Evolutionary conservation across 2,113 vertebrate species (phyloP), one percentile per base, ranked within the genome.

Genomic region (Ochotona princeps): DNA sequence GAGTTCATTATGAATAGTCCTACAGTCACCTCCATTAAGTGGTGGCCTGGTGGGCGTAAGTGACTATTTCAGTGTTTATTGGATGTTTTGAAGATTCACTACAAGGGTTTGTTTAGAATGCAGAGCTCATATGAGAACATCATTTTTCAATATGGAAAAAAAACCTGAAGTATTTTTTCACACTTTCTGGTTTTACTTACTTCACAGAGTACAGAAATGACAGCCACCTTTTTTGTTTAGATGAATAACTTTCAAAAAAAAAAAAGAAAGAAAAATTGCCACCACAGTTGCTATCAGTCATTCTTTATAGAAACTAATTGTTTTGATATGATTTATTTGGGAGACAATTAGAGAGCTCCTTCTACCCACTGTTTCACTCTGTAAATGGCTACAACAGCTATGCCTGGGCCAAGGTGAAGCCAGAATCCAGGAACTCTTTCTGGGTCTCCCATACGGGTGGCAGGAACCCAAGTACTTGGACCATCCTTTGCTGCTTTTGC

Each of bases 11-110:
- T 99, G 85, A 99, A 99, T 97, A 99, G 99, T 94, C 99, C 99
- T 60, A 99, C 99, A 1, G 98, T 99, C 96, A 99, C 99, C 92
- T 99, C 99, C 90, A 99, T 99, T 96, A 99, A 99, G 94, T 99
- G 99, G 99, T 99, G 99, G 99, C 99, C 99, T 15, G 99, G 99
- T 83, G 99, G 99, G 97, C 98, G 99, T 99, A 98, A 99, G 99
- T 98, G 87, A 69, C 57, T 21, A 73, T 83, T 74, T 75, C 2
- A 28, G 32, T 83, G 67, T 61, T 83, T 82, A 1, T 60, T 86
- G 23, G 21, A 30, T 83, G 13, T 76, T 80, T 80, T 47, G 38
- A 88, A 94, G 74, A 80, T 61, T 66, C 28, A 63, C 21, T 76
- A n/a, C 7, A 81, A 92, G 25, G 6, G 61, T 70, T 2, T 79